Evolutionary conservation across 2,888 invertebrate species (phyloP).

Genomic region (Conistra vaccinii): DNA sequence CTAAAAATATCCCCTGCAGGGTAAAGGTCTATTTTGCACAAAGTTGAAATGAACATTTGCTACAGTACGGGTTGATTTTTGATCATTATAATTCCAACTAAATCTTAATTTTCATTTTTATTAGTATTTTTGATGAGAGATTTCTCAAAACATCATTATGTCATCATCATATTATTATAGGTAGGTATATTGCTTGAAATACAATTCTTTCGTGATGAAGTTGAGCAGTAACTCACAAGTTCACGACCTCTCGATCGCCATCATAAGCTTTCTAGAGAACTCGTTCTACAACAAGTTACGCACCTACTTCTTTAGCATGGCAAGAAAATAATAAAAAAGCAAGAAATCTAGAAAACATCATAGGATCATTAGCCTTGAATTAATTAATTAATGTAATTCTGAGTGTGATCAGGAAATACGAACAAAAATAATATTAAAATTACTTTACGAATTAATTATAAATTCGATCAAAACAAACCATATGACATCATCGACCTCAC

Average conservation of each 20-base stretch:
- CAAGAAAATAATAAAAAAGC: background rate
- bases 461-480: background rate
- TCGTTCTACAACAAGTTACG: background rate
- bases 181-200: too few species aligned
- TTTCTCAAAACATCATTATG: too few species aligned
- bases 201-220: background rate
- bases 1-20: too few species aligned
- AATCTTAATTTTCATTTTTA: background rate
- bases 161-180: too few species aligned
- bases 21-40: background rate
- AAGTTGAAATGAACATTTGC: background rate
- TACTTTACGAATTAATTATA: constrained; percentile 14
- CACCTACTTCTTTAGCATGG: background rate
- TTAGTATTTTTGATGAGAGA: too few species aligned
- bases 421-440: background rate
- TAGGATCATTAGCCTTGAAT: constrained; percentile 22
- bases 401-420: background rate
- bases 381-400: background rate
- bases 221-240: background rate
- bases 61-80: background rate
- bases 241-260: constrained; percentile 2
- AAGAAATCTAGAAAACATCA: background rate
- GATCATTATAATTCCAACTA: background rate
- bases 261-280: constrained; percentile 36
- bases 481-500: constrained; percentile 45